Conservation (phyloP, 2,797 vertebrate species). For the Hypotaenidia philippensis region DNA sequence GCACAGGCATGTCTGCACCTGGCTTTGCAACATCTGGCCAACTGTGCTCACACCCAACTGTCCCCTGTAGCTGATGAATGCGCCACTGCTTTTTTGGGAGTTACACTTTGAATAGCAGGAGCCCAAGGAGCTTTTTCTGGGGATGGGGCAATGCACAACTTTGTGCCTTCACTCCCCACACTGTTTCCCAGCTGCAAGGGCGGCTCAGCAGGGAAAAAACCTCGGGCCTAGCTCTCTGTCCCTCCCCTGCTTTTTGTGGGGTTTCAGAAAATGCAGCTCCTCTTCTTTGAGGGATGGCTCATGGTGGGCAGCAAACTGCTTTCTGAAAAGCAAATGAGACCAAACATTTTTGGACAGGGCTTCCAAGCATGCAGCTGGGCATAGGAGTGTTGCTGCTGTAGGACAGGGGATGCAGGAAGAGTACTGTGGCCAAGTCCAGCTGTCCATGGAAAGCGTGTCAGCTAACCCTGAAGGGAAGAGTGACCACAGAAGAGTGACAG, state of each 20-base stretch:
- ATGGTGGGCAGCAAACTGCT: background rate
- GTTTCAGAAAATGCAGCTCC: background rate
- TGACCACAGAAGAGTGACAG: fast-evolving
- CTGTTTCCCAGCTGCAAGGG: background rate
- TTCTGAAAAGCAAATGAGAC: background rate
- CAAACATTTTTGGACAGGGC: background rate
- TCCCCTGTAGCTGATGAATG: background rate
- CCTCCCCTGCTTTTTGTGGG: too few relatives aligned
- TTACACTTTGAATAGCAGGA: background rate
- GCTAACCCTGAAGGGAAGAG: background rate
- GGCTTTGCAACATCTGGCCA: background rate
- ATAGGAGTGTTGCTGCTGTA: background rate
- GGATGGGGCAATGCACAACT: background rate
- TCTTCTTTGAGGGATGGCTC: background rate
- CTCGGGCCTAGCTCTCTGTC: background rate
- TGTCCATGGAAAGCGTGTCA: fast-evolving
- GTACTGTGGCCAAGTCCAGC: fast-evolving
- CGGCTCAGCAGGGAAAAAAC: fast-evolving
- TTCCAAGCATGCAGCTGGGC: fast-evolving
- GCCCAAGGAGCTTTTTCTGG: background rate
- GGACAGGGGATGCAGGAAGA: background rate
- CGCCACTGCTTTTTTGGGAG: fast-evolving
- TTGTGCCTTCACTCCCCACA: fast-evolving
- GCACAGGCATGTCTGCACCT: background rate
- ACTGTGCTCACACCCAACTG: background rate